Conservation (phyloP, 2,797 vertebrate species). For the Triplophysa yarkandensis region DNA sequence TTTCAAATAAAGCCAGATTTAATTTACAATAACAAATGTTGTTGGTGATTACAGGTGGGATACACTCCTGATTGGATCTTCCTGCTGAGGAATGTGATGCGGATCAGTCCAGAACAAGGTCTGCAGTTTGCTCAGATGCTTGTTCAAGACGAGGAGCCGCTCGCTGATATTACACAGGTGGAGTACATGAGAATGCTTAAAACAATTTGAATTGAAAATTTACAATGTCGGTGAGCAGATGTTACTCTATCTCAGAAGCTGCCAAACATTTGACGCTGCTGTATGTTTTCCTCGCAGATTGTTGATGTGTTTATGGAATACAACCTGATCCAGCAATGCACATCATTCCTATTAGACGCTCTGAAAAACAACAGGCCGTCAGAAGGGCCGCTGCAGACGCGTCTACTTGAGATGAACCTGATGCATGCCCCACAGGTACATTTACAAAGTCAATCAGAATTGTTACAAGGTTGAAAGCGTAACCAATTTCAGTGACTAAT, state of each 20-base stretch:
- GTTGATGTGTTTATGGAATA: constrained; percentile 99
- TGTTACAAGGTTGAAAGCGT: too few species aligned
- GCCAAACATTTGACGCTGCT: neutral
- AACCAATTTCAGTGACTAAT: too few species aligned
- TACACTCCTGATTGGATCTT: constrained; percentile 99
- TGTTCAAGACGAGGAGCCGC: constrained; percentile 96
- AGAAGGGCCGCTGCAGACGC: constrained; percentile 93
- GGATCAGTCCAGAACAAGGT: constrained; percentile 96
- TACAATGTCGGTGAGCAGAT: neutral
- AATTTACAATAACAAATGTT: neutral
- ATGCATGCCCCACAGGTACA: constrained; percentile 97
- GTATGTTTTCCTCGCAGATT: constrained; percentile 75
- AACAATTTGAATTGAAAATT: constrained; percentile 76
- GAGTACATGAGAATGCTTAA: neutral
- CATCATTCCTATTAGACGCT: constrained; percentile 94
- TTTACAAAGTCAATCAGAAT: neutral
- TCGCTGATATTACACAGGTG: constrained; percentile 95
- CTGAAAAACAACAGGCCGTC: constrained; percentile 97
- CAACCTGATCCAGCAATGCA: constrained; percentile 98
- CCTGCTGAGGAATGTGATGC: constrained; percentile 96
- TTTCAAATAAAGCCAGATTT: neutral
- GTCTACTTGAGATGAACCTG: constrained; percentile 98
- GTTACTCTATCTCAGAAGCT: neutral
- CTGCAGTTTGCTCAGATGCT: constrained; percentile 99
- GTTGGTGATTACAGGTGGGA: constrained; percentile 80